Base-by-base conservation (phyloP, 1,140 invertebrate species). In the Cylas formicarius region DNA sequence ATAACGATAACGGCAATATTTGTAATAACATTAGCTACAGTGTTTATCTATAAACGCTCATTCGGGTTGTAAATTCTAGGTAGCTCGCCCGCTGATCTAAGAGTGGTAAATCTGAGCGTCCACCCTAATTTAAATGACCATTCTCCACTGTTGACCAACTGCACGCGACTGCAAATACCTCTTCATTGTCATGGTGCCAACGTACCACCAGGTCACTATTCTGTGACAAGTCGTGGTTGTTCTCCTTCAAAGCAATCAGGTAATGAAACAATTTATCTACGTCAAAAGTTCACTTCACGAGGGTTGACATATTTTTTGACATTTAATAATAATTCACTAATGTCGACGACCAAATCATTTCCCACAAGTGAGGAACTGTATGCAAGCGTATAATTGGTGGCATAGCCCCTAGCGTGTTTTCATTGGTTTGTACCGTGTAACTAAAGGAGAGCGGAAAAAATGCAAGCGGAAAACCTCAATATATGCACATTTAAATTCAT, bases 71-170 rank as follows among this genome's bases (percentile, higher is more conserved):
- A 11, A 3, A 31, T 48, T 45, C 14, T 39, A 41, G 49, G 44
- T 33, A 47, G 29, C 43, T 29, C 52, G 1, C 20, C 53, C 1
- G 45, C 45, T 13, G 53, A 61, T 44, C 31, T 61, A n/a, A 60
- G 42, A 27, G 59, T 59, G 5, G 57, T 63, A 20, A 65, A 65
- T 41, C 44, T 65, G 39, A 62, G 58, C 26, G 55, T 62, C 19
- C 57, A 56, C 31, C 52, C 41, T 14, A 47, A 43, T 8, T 33
- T 8, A 27, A 44, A 31, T 2, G 55, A 58, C 3, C 45, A 56
- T 27, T 22, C 44, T 36, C 9, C 31, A 8, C 35, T 57, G 20
- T 49, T 60, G 7, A 53, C 55, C n/a, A 46, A 46, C 52, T 62
- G 60, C 45, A 52, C 33, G 16, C 34, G 61, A 26, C 45, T 63